These are phyloP conservation scores for Sitta europaea DNA, from an alignment of 2,113 vertebrate species.

Conservation along the genomic window DNA sequence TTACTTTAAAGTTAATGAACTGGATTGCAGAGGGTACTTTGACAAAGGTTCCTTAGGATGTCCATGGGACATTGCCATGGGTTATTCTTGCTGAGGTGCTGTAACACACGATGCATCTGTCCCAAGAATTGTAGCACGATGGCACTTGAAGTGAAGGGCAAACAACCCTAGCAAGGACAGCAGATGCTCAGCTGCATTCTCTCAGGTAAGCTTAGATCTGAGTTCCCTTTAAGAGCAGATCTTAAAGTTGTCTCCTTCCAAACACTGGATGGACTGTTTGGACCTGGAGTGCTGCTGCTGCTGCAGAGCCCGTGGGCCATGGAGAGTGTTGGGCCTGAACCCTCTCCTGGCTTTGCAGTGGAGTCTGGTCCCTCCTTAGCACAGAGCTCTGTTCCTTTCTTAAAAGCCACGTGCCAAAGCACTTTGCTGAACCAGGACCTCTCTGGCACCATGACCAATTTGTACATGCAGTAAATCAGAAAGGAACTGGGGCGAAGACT, in stretches of 20 bases:
- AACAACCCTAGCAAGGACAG: neutral
- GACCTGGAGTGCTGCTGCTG: neutral
- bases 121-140: neutral
- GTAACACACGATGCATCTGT: neutral
- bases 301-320: neutral
- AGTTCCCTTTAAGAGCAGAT: neutral
- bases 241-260: neutral
- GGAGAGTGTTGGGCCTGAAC: neutral
- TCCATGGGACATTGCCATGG: neutral
- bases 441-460: neutral
- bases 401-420: neutral
- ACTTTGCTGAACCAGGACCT: neutral
- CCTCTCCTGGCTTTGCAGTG: neutral
- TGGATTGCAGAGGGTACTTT: neutral
- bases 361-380: neutral
- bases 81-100: neutral
- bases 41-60: neutral
- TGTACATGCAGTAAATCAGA: neutral
- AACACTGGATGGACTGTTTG: neutral
- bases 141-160: neutral
- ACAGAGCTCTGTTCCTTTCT: neutral
- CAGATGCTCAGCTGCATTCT: neutral
- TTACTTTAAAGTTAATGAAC: neutral
- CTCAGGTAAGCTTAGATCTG: neutral
- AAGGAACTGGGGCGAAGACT: neutral